These are phyloP conservation scores for Anhinga anhinga DNA, from an alignment of 2,113 vertebrate genomes.

Conservation along the genomic window DNA sequence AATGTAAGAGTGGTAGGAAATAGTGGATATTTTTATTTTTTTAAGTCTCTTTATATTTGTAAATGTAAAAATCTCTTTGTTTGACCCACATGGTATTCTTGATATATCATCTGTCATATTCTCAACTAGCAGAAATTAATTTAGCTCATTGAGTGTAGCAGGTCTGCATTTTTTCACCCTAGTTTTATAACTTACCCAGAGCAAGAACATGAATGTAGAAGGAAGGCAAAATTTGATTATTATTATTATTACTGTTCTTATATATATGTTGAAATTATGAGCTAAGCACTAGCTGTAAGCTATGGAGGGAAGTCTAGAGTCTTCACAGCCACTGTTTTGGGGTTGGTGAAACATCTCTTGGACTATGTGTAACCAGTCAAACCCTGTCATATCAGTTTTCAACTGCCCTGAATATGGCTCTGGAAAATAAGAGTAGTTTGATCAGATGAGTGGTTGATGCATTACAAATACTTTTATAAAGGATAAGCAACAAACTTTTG, in stretches of 20 bases:
- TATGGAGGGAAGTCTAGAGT: background rate
- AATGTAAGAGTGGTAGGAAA: background rate
- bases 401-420: background rate
- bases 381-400: background rate
- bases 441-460: background rate
- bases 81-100: background rate
- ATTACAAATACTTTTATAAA: background rate
- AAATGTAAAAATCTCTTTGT: background rate
- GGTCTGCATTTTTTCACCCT: background rate
- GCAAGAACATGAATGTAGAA: background rate
- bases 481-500: background rate
- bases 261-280: background rate
- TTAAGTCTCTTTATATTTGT: background rate
- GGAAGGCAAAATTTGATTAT: background rate
- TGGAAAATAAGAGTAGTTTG: background rate
- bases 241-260: background rate
- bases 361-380: background rate
- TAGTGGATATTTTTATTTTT: background rate
- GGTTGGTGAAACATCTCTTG: background rate
- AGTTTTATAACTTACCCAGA: background rate
- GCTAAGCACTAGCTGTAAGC: background rate
- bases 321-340: background rate
- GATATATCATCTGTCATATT: background rate
- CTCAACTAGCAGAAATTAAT: background rate
- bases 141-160: background rate